These are phyloP conservation scores for Prietella phreatophila DNA, from an alignment of 2,113 vertebrate genomes.

Conservation along the genomic window DNA sequence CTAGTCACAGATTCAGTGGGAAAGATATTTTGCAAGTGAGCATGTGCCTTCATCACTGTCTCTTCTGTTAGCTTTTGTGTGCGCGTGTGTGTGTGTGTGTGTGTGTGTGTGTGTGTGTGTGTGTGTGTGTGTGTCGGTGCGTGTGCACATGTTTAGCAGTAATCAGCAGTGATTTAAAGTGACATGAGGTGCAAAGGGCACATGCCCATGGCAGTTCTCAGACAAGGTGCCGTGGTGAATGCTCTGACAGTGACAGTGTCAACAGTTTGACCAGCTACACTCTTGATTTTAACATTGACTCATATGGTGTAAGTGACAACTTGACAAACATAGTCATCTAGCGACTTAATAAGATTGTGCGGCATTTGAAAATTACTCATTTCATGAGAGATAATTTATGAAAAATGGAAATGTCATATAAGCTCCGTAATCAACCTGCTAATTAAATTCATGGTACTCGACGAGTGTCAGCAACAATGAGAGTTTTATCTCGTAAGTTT, in stretches of 20 bases:
- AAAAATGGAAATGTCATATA: background rate
- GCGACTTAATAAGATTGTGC: background rate
- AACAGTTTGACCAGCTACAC: slow-evolving; percentile 27
- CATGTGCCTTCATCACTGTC: background rate
- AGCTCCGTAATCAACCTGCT: background rate
- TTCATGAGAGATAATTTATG: background rate
- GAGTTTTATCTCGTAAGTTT: slow-evolving; percentile 1
- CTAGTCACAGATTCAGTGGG: background rate
- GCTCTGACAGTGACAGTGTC: slow-evolving; percentile 31
- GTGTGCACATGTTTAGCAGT: slow-evolving; percentile 32
- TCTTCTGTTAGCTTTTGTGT: slow-evolving; percentile 6
- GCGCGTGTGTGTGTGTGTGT: slow-evolving; percentile 15
- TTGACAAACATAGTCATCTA: background rate
- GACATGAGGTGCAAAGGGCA: slow-evolving; percentile 37
- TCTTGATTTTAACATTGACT: slow-evolving; percentile 23
- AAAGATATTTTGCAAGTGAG: slow-evolving; percentile 13
- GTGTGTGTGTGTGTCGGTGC: background rate
- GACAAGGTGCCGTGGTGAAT: slow-evolving; percentile 26
- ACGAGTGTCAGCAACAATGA: background rate
- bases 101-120: slow-evolving; percentile 13
- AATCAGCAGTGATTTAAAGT: slow-evolving; percentile 43
- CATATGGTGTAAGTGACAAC: slow-evolving; percentile 9
- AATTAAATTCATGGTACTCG: slow-evolving; percentile 3
- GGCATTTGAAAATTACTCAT: background rate
- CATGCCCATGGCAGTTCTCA: slow-evolving; percentile 22